Evolutionary conservation across 1,140 invertebrate genomes (phyloP).

Genomic region (Littorina saxatilis): DNA sequence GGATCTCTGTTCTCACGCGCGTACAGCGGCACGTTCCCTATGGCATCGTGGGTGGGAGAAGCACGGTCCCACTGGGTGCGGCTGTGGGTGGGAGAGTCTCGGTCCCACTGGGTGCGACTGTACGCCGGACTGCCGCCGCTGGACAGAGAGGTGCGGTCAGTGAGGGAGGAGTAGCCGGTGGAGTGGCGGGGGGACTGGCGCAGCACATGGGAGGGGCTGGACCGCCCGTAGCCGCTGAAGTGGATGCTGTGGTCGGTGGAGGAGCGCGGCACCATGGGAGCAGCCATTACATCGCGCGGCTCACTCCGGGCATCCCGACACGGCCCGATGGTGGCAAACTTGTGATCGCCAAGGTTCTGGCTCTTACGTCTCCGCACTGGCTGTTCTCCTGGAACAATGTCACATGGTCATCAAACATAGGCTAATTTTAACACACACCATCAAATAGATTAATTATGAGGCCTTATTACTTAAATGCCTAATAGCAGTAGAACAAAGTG

Average conservation of each 20-base stretch:
- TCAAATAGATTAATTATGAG: too few species aligned
- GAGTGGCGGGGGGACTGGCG: conserved; percentile 26
- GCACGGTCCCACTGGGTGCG: too few species aligned
- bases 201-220: conserved; percentile 16
- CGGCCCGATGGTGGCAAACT: conserved; percentile 52
- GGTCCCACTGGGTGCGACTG: background rate
- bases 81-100: background rate
- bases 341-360: conserved; percentile 25
- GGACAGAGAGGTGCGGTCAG: conserved; percentile 15
- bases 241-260: conserved; percentile 46
- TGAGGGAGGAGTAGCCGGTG: conserved; percentile 23
- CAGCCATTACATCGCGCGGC: conserved; percentile 5
- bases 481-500: too few species aligned
- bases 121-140: background rate
- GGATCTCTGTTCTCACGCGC: background rate
- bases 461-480: too few species aligned
- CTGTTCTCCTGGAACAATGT: conserved; percentile 9
- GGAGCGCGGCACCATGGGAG: conserved; percentile 42
- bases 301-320: conserved; percentile 29
- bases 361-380: conserved; percentile 14
- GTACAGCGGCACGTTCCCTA: background rate
- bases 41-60: background rate
- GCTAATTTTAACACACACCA: background rate
- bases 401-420: background rate
- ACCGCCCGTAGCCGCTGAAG: conserved; percentile 19